A percentile compares a stretch with the other conserved stretches of the same genome.
These are phyloP conservation scores for Pseudococcus jackbeardsleyi DNA, from an alignment of 2,888 invertebrate species.

Conservation along the genomic window DNA sequence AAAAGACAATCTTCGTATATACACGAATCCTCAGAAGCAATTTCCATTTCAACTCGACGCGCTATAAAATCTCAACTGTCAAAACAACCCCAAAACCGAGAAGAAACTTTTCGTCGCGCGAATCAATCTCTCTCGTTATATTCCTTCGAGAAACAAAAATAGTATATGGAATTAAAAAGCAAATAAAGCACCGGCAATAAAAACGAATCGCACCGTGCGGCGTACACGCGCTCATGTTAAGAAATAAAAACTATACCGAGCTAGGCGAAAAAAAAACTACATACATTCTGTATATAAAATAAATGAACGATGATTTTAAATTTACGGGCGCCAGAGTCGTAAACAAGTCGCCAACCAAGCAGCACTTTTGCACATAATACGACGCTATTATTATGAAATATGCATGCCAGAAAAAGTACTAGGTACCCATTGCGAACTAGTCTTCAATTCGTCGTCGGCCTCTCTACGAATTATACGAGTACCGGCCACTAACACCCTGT, in stretches of 20 bases:
- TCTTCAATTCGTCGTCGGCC: conserved; percentile 2
- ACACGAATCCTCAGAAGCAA: background rate
- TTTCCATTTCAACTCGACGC: background rate
- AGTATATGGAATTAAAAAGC: conserved; percentile 26
- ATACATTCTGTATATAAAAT: background rate
- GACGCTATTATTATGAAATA: conserved; percentile 48
- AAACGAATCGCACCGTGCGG: background rate
- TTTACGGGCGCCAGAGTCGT: conserved; percentile 41
- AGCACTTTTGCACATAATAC: conserved; percentile 29
- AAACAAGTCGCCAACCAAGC: conserved; percentile 42
- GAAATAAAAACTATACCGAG: background rate
- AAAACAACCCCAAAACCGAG: background rate
- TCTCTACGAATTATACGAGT: background rate
- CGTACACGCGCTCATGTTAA: background rate
- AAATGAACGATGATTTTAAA: conserved; percentile 53
- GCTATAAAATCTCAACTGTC: conserved; percentile 10
- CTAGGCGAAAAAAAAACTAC: background rate
- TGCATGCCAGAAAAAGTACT: conserved; percentile 36
- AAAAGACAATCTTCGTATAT: background rate
- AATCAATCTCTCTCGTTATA: background rate
- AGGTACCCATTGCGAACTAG: background rate
- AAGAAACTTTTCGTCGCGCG: conserved; percentile 5
- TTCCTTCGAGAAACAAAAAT: conserved; percentile 23
- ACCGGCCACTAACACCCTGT: background rate
- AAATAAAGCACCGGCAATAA: background rate